These are phyloP conservation scores for Saturnia japonica DNA, from an alignment of 2,888 invertebrate genomes.

Conservation along the genomic window DNA sequence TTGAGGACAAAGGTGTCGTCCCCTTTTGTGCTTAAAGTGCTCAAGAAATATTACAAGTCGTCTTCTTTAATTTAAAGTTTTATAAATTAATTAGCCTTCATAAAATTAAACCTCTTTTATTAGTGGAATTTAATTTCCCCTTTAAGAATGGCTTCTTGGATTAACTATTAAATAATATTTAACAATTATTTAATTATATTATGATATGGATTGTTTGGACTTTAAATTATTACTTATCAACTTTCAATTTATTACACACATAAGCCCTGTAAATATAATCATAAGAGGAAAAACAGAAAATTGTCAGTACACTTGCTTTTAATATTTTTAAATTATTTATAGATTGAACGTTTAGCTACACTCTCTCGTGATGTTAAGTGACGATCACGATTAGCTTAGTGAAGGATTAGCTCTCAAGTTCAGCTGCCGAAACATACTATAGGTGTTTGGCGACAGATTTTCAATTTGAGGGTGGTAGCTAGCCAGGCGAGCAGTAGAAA, in stretches of 20 bases:
- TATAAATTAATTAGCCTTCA: conserved; percentile 30
- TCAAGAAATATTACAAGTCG: conserved; percentile 24
- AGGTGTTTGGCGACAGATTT: too few species aligned
- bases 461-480: too few species aligned
- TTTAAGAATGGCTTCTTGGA: background rate
- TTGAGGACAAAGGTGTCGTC: conserved; percentile 12
- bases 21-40: conserved; percentile 18
- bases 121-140: conserved; percentile 29
- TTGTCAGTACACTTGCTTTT: too few species aligned
- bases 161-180: background rate
- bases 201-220: background rate
- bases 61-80: conserved; percentile 24
- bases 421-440: too few species aligned
- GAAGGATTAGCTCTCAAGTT: too few species aligned
- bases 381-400: too few species aligned
- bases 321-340: too few species aligned
- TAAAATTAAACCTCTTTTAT: conserved; percentile 25
- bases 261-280: too few species aligned
- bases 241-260: background rate
- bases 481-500: too few species aligned
- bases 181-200: background rate
- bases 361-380: too few species aligned
- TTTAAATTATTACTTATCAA: background rate
- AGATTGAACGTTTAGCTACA: too few species aligned
- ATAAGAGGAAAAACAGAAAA: too few species aligned